Base-by-base conservation (phyloP, 2,888 invertebrate genomes). In the Limnephilus rhombicus region DNA sequence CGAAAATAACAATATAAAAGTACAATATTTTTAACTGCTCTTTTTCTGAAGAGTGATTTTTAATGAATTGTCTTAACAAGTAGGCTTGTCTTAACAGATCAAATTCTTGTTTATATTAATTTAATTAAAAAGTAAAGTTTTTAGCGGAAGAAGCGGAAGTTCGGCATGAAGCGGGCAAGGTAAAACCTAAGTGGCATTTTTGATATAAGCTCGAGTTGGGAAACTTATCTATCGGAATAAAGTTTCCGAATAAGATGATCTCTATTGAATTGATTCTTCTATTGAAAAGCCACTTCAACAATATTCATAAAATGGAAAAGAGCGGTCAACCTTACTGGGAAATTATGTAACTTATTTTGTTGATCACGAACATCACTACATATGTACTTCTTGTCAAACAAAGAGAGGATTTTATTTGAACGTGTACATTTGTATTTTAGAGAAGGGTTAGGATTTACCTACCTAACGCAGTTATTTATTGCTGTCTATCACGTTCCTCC, bases 251-350 rank as follows among this genome's bases (percentile, higher is more conserved):
- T 34, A 37, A 83, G 83, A 37, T 37, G 37, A 83, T 83, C 37
- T 83, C 83, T 15, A n/a, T 37, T 18, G 37, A 34, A 15, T 83
- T 68, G 68, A 68, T 68, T 83, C 83, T 34, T 83, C 34, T 83
- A 83, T 83, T 18, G 83, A 83, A 83, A 37, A 83, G 37, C 24
- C n/a, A 34, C 83, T 83, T 83, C 83, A 83, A 83, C 37, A 83
- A 83, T 83, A 37, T 83, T 83, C 83, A 83, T 83, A 83, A 83
- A 18, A 83, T 24, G 34, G 34, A 18, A 68, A 68, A n/a, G 68
- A 68, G 68, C 68, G 68, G 68, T 68, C 68, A 68, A 68, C 68
- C 68, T 24, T 68, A 68, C 24, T n/a, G 68, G 24, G n/a, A 68
- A 68, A 68, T 68, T 68, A 24, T 5, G 68, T 68, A 68, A 68